Evolutionary conservation across 2,797 vertebrate genomes (phyloP).

Genomic region (Sebastes minor): DNA sequence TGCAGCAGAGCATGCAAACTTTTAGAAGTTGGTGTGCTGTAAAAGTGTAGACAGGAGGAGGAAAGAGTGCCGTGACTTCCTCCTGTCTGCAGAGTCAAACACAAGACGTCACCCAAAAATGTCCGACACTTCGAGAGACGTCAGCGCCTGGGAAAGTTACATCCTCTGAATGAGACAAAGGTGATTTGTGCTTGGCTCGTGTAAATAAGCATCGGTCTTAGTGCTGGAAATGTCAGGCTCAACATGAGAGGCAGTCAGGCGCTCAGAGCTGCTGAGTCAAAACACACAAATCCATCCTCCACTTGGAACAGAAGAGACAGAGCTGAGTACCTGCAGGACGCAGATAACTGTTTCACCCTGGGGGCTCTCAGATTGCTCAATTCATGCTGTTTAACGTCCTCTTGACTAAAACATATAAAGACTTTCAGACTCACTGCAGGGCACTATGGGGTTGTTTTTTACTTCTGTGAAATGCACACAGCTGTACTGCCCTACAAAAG

Average conservation of each 20-base stretch:
- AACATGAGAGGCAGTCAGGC: conserved; percentile 10
- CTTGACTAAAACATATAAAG: not conserved
- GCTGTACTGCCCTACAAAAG: not conserved
- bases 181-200: conserved; percentile 10
- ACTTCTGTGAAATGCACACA: not conserved
- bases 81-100: not conserved
- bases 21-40: not conserved
- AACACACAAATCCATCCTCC: conserved; percentile 32
- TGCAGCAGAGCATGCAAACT: not conserved
- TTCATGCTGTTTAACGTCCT: not conserved
- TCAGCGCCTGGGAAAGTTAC: not conserved
- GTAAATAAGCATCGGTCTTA: conserved; percentile 42
- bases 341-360: conserved; percentile 3
- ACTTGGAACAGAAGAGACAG: not conserved
- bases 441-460: not conserved
- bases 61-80: not conserved
- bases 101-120: not conserved
- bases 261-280: conserved; percentile 29
- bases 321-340: conserved; percentile 3
- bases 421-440: not conserved
- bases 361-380: not conserved
- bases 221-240: conserved; percentile 42
- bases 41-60: not conserved
- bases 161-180: not conserved
- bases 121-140: not conserved